These are phyloP conservation scores for Syritta pipiens DNA, from an alignment of 2,888 invertebrate genomes.

Conservation along the genomic window DNA sequence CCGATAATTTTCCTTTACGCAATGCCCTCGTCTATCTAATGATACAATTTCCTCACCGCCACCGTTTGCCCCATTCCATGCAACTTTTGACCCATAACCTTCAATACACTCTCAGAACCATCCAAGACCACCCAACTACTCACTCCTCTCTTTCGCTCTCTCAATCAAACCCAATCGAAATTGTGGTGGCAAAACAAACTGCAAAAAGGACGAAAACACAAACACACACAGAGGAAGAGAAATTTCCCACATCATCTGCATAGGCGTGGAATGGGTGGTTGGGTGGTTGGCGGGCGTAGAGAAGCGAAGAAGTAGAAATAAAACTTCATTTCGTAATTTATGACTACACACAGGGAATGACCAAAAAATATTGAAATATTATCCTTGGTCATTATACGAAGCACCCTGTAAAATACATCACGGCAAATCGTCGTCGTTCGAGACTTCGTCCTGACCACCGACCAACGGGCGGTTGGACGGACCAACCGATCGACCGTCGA, in stretches of 20 bases:
- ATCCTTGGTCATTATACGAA: slow-evolving; percentile 66
- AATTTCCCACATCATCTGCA: not conserved
- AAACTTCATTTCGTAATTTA: slow-evolving; percentile 63
- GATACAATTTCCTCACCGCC: slow-evolving; percentile 32
- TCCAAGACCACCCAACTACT: no score
- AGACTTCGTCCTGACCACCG: slow-evolving; percentile 39
- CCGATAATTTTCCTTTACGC: slow-evolving; percentile 15
- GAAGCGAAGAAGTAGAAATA: not conserved
- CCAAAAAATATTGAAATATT: slow-evolving; percentile 69
- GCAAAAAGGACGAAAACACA: slow-evolving; percentile 49
- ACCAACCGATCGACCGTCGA: slow-evolving; percentile 15
- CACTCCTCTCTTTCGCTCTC: no score
- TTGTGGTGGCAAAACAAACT: slow-evolving; percentile 61
- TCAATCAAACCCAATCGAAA: slow-evolving; percentile 66
- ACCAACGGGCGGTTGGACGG: not conserved
- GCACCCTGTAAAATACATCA: slow-evolving; percentile 68
- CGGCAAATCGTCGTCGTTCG: slow-evolving; percentile 62
- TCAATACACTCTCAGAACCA: slow-evolving; percentile 28
- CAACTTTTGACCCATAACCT: slow-evolving; percentile 56
- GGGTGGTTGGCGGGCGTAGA: not conserved
- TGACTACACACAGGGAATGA: slow-evolving; percentile 62
- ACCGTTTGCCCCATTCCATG: not conserved
- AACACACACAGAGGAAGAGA: slow-evolving; percentile 15
- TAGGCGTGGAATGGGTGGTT: not conserved
- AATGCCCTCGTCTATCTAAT: slow-evolving; percentile 46